phyloP scores from a whole-genome alignment of 2,113 vertebrate species.

The Galeopterus variegatus region DNA sequence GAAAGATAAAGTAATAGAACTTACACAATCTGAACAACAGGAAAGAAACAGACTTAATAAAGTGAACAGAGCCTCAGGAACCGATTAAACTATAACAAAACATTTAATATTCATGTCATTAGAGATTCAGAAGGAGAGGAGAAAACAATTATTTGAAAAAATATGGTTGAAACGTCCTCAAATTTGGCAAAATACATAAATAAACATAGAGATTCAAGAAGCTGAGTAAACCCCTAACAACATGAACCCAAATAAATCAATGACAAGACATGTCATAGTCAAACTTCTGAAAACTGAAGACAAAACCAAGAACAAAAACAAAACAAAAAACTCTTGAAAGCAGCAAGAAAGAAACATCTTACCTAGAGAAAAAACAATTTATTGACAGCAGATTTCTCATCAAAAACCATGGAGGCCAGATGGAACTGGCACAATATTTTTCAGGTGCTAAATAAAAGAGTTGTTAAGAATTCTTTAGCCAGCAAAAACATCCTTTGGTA shows the following conservation, averaged over 20 bases:
- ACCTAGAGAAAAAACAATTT: neutral
- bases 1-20: neutral
- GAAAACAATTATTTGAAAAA: neutral
- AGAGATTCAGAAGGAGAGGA: neutral
- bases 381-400: neutral
- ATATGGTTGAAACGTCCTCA: neutral
- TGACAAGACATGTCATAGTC: neutral
- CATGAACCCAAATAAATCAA: neutral
- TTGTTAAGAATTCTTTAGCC: neutral
- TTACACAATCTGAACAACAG: neutral
- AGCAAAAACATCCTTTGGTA: neutral
- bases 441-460: neutral
- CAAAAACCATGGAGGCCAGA: neutral
- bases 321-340: neutral
- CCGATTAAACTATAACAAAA: neutral
- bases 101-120: neutral
- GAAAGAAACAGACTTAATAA: neutral
- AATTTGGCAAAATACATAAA: slow-evolving; percentile 14
- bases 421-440: neutral
- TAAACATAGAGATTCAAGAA: neutral
- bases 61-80: neutral
- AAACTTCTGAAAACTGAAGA: neutral
- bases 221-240: neutral
- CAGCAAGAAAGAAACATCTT: neutral
- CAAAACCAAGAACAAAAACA: neutral